A percentile compares a stretch with the other conserved stretches of the same genome.
Evolutionary conservation across 2,113 vertebrate genomes (phyloP).

Genomic region (Tenebrosternarchus preto): DNA sequence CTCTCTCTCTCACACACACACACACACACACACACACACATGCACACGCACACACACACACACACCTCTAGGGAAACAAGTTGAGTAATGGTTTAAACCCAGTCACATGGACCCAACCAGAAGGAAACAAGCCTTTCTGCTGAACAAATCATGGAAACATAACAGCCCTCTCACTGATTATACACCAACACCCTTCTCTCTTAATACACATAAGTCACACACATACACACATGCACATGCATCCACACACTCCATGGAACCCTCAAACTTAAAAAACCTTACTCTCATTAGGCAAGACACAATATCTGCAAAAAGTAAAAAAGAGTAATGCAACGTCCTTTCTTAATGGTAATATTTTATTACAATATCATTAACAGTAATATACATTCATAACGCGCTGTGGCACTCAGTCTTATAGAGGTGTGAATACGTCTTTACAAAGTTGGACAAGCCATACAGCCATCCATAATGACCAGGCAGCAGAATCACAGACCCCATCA

Average conservation of each 20-base stretch:
- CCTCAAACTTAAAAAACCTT: no score
- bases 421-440: no score
- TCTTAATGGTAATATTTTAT: no score
- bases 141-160: constrained; percentile 65
- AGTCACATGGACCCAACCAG: constrained; percentile 30
- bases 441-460: no score
- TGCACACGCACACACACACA: constrained; percentile 46
- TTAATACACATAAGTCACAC: constrained; percentile 25
- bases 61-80: constrained; percentile 46
- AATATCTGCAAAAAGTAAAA: no score
- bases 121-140: constrained; percentile 60
- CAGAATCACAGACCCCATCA: constrained; percentile 2
- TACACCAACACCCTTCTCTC: constrained; percentile 54
- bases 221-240: constrained; percentile 4
- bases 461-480: not conserved
- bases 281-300: no score
- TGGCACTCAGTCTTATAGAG: no score
- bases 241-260: no score
- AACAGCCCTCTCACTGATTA: constrained; percentile 22
- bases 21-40: constrained; percentile 35
- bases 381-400: no score
- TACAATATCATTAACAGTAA: no score
- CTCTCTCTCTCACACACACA: not conserved
- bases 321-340: no score
- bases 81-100: constrained; percentile 38